Conservation (phyloP, 1,140 invertebrate genomes). For the Aricia agestis region DNA sequence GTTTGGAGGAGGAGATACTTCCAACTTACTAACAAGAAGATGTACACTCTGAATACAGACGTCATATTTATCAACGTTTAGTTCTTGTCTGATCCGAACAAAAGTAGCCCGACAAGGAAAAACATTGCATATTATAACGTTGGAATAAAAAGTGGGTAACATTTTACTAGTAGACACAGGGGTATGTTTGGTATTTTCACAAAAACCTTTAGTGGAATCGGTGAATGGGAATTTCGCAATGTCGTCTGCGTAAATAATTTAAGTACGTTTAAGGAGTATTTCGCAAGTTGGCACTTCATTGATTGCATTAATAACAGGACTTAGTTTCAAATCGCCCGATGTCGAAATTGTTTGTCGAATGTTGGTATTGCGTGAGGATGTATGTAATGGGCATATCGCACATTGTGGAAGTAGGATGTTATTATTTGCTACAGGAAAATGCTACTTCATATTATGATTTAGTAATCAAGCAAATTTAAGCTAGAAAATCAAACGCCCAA, state of each 20-base stretch:
- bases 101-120: too few species aligned
- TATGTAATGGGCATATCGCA: slow-evolving; percentile 4
- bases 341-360: not conserved
- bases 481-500: too few species aligned
- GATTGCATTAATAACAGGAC: slow-evolving; percentile 12
- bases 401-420: slow-evolving; percentile 5
- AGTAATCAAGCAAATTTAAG: not conserved
- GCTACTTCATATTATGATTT: not conserved
- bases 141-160: not conserved
- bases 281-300: slow-evolving; percentile 4
- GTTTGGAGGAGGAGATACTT: too few species aligned
- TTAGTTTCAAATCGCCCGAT: slow-evolving; percentile 1
- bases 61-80: too few species aligned
- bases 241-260: not conserved
- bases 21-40: too few species aligned
- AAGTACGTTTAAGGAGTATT: slow-evolving; percentile 6
- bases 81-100: too few species aligned
- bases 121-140: too few species aligned
- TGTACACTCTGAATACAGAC: too few species aligned
- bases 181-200: not conserved
- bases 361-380: slow-evolving; percentile 6
- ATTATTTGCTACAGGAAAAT: not conserved
- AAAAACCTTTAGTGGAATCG: not conserved
- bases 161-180: not conserved
- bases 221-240: not conserved